Conservation (phyloP, 2,888 invertebrate species). For the Erebia aethiops region DNA sequence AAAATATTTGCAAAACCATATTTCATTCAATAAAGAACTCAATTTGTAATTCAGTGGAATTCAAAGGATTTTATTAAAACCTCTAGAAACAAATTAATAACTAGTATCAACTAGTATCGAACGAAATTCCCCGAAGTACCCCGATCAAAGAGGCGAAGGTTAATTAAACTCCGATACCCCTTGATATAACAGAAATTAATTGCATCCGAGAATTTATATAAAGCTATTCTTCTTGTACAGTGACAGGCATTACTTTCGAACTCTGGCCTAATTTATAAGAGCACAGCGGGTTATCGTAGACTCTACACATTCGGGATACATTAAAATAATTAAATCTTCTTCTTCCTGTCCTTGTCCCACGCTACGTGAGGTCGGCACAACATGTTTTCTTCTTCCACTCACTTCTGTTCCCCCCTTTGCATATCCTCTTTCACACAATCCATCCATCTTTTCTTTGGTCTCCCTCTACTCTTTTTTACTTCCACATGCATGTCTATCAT, state of each 20-base stretch:
- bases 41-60: neutral
- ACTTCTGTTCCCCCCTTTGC: no score
- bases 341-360: no score
- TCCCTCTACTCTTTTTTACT: no score
- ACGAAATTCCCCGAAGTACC: constrained; percentile 24
- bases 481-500: no score
- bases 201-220: constrained; percentile 72
- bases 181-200: constrained; percentile 74
- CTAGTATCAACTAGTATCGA: constrained; percentile 5
- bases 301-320: neutral
- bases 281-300: constrained; percentile 26
- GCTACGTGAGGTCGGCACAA: no score
- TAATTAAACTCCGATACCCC: constrained; percentile 69
- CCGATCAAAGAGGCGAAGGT: constrained; percentile 41
- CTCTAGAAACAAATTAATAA: constrained; percentile 18
- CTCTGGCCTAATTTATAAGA: constrained; percentile 43
- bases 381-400: no score
- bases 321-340: no score
- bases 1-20: neutral
- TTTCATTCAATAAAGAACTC: neutral
- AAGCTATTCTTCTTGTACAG: constrained; percentile 70
- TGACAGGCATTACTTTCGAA: constrained; percentile 62
- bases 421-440: no score
- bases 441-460: no score
- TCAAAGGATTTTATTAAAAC: constrained; percentile 10